Base-by-base conservation (phyloP, 2,888 invertebrate species). In the Brenthis daphne region DNA sequence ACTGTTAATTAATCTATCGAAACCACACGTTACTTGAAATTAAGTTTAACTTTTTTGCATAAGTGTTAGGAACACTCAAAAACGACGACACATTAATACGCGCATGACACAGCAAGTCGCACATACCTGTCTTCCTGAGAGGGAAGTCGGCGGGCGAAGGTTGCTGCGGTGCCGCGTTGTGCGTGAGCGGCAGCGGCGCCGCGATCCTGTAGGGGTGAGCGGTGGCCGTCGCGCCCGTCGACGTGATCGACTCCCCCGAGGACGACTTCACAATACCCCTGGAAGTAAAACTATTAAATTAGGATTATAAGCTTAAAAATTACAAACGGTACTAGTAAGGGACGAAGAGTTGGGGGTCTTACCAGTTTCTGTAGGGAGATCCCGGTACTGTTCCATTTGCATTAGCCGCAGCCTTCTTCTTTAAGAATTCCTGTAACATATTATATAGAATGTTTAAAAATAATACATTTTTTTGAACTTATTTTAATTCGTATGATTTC, bases 111-210 rank as follows among this genome's bases (percentile, higher is more conserved):
- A 50, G 11, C 43, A 8, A 2, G 16, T 8, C 24, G 54, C 14
- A 81, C 94, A 88, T 91, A 99, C 98, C 98, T 93, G 98, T 98
- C 94, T 99, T 99, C 80, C 98, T 91, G 57, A 99, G 94, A 64
- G 98, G 98, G 90, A 98, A 98, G 94, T 98, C 98, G 72, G 90
- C 84, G 73, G 88, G 83, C 66, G 90, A 83, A 73, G 87, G 80
- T 72, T 85, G 86, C 68, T 84, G 91, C 76, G 86, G 85, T 54
- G 84, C 80, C 43, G 89, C 85, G 82, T 80, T 83, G 63, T 88
- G 82, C 24, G 85, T 81, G 74, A 87, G 78, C 68, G 90, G 94
- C 51, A 86, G 93, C 75, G 95, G 90, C 77, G 95, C 95, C 56
- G 95, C 94, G 87, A 95, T 93, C 80, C 95, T 93, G 89, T 96